Conservation (phyloP, 1,140 invertebrate species). For the Drosophila kepulauana region DNA sequence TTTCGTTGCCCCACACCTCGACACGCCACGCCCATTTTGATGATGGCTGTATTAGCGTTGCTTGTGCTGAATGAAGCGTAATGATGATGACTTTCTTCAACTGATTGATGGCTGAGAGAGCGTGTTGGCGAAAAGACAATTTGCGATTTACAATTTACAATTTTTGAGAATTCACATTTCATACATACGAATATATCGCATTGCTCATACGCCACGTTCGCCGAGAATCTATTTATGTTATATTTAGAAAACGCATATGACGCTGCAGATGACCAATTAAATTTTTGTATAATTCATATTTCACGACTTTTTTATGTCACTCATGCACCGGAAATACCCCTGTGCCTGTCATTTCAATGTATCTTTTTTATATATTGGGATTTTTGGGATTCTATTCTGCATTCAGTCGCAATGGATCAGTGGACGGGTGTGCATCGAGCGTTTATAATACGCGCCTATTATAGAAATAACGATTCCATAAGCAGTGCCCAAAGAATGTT, state of each 20-base stretch:
- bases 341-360: constrained; percentile 18
- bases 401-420: constrained; percentile 74
- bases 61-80: constrained; percentile 65
- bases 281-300: constrained; percentile 49
- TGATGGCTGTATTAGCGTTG: constrained; percentile 38
- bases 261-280: constrained; percentile 64
- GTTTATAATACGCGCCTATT: constrained; percentile 78
- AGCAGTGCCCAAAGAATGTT: constrained; percentile 72
- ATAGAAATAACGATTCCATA: constrained; percentile 82
- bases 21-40: constrained; percentile 43
- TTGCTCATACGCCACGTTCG: constrained; percentile 75
- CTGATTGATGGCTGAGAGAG: constrained; percentile 62
- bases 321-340: constrained; percentile 62
- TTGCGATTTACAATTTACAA: constrained; percentile 58
- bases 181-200: constrained; percentile 7
- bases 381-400: not conserved
- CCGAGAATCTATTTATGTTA: constrained; percentile 1
- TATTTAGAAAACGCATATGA: constrained; percentile 23
- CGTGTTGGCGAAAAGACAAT: constrained; percentile 22
- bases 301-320: constrained; percentile 68
- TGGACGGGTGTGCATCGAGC: constrained; percentile 81
- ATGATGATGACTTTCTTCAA: constrained; percentile 72
- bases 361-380: not conserved
- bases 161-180: constrained; percentile 25
- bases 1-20: no score